Conservation (phyloP, 2,797 vertebrate species). For the Protosalanx chinensis region DNA sequence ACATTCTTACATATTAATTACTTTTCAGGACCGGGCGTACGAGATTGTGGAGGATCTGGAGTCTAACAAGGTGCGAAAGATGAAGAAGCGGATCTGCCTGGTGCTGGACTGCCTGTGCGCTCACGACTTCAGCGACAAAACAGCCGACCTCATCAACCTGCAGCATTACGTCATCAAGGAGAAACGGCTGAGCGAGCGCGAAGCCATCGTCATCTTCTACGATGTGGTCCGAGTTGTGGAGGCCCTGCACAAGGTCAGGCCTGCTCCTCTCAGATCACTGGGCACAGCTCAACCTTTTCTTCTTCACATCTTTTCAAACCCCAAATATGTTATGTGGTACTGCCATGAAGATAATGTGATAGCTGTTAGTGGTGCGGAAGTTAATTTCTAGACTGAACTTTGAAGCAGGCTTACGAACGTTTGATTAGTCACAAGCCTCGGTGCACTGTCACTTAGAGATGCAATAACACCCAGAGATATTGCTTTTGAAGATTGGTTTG, state of each 20-base stretch:
- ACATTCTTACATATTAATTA: not conserved
- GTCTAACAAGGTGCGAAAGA: conserved; percentile 85
- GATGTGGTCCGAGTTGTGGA: conserved; percentile 98
- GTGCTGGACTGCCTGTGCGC: conserved; percentile 97
- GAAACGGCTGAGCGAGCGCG: conserved; percentile 92
- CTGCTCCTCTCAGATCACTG: conserved; percentile 33
- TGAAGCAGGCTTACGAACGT: not conserved
- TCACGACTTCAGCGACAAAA: conserved; percentile 97
- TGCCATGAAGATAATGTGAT: not conserved
- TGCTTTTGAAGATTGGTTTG: not conserved
- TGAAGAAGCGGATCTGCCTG: conserved; percentile 97
- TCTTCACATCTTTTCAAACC: not conserved
- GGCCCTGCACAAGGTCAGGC: conserved; percentile 92
- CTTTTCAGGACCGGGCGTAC: conserved; percentile 85
- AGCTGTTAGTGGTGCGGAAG: not conserved
- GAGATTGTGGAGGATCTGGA: conserved; percentile 91
- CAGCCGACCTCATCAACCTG: conserved; percentile 96
- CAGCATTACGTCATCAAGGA: conserved; percentile 99
- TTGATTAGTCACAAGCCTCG: not conserved
- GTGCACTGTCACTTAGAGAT: not conserved
- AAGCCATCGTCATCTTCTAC: conserved; percentile 97
- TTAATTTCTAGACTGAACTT: not conserved
- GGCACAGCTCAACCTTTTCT: not conserved
- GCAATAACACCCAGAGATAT: not conserved
- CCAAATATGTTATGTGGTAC: no score